Base-by-base conservation (phyloP, 1,140 invertebrate genomes). In the Bombus confusus region DNA sequence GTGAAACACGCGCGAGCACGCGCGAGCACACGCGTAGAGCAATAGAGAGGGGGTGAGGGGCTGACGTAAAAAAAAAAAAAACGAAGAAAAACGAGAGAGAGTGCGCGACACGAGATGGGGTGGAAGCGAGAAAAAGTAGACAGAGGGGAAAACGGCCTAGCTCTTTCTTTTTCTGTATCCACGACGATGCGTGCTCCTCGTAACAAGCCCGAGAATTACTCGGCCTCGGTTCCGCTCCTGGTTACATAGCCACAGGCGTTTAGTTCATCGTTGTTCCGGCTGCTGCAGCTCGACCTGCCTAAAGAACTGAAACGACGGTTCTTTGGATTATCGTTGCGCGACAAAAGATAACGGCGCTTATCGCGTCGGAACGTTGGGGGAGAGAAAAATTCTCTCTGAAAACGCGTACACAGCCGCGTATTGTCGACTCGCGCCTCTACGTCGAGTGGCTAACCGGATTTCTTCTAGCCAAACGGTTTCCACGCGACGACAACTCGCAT, bases 131-230 rank as follows among this genome's bases (percentile, higher is more conserved):
- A 31, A 13, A 31, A 34, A 3, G 62, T 28, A 37, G 39, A 52
- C n/a, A 39, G 72, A 41, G n/a, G 31, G 68, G 85, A 76, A 75
- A 86, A 88, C 78, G 68, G 78, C 52, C 64, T 74, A 31, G 25
- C 25, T 77, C 73, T 75, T 12, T 43, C 41, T 34, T 18, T 73
- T 37, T 71, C 57, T 71, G 80, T 82, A 82, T 90, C 85, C 78
- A 77, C 82, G 77, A 87, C 68, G 75, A 77, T 78, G 69, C 79
- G 73, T 83, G 76, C 64, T 82, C 69, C 75, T 71, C 86, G 74
- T 91, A 92, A 91, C 91, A 87, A 89, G 86, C 78, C 86, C 64
- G 87, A 85, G 87, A 87, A 90, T 91, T 88, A 89, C 66, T 80
- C 81, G 59, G 59, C 28, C 72, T 52, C 68, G 68, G 75, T 66